Evolutionary conservation across 2,888 invertebrate genomes (phyloP).

Genomic region (Lycaena phlaeas): DNA sequence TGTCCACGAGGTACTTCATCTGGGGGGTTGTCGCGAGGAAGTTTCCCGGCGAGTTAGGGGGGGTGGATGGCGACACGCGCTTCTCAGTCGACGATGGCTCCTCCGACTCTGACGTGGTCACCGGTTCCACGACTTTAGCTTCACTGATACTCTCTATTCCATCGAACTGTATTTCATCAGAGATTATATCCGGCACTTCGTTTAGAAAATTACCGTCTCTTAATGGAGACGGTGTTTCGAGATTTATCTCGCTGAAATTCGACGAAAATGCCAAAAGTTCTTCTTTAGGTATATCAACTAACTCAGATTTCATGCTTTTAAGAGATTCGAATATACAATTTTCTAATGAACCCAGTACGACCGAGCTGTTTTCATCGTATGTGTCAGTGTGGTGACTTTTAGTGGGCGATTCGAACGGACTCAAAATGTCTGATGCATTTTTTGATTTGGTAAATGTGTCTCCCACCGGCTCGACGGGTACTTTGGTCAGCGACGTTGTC

Average conservation of each 20-base stretch:
- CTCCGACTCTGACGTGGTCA: slow-evolving; percentile 37
- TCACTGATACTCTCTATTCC: slow-evolving; percentile 41
- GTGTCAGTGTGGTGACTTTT: slow-evolving; percentile 62
- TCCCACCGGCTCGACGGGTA: slow-evolving; percentile 33
- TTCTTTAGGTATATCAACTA: slow-evolving; percentile 54
- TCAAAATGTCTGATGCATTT: slow-evolving; percentile 40
- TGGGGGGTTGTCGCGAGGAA: slow-evolving; percentile 51
- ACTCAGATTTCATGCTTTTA: slow-evolving; percentile 58
- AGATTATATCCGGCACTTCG: slow-evolving; percentile 57
- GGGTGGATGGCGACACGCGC: slow-evolving; percentile 50
- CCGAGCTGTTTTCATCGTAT: slow-evolving; percentile 65
- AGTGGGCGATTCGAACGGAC: slow-evolving; percentile 60
- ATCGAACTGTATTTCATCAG: slow-evolving; percentile 46
- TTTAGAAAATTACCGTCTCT: slow-evolving; percentile 59
- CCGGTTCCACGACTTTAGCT: slow-evolving; percentile 29
- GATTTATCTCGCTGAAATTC: slow-evolving; percentile 65
- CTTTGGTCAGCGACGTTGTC: slow-evolving; percentile 32
- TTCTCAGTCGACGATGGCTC: slow-evolving; percentile 46
- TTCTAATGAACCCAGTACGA: slow-evolving; percentile 73
- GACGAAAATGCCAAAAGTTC: slow-evolving; percentile 69
- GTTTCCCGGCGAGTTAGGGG: slow-evolving; percentile 59
- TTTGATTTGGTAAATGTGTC: slow-evolving; percentile 35
- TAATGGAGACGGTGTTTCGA: slow-evolving; percentile 60
- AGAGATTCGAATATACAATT: slow-evolving; percentile 67
- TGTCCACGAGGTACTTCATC: slow-evolving; percentile 50